Base-by-base conservation (phyloP, 2,113 vertebrate genomes). In the Vulpes lagopus region DNA sequence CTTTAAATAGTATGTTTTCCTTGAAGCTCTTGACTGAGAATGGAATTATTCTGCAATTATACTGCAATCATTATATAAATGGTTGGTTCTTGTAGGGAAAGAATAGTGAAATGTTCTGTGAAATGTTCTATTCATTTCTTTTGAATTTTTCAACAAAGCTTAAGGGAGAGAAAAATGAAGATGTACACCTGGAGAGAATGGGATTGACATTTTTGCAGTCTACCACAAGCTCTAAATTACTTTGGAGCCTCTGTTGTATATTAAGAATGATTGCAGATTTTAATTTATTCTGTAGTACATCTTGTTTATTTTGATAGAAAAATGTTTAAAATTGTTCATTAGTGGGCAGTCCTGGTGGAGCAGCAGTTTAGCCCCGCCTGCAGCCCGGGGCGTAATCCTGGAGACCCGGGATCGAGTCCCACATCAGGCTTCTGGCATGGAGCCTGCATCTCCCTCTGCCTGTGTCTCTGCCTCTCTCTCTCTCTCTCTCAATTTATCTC, bases 251-350 rank as follows among this genome's bases (percentile, higher is more conserved):
- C 27, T 22, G 19, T 16, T 96, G 5, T 53, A 11, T 51, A 76
- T 84, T 89, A 79, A 81, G 19, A n/a, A 80, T 80, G 71, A 78
- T 38, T 69, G 32, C 16, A 89, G n/a, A 89, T 74, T 84, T 97
- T 71, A 95, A n/a, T 69, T 49, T 95, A 32, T 76, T 82, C 14
- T 78, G 1, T 25, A 88, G 43, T 85, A 25, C 2, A 27, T n/a
- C 49, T 32, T 88, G 3, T 7, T 10, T 88, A 81, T 89, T 79
- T 94, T 87, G 62, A 76, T 92, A 88, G 69, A 67, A 90, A 85
- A 19, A 62, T 89, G 5, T 93, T 90, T 91, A 69, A 62, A 88
- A 69, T 84, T 49, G 30, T 19, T 65, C 90, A 3, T 2, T 23
- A 62, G 4, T 93, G 15, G 15, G 30, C 15, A 16, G 43, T 15